A percentile compares a stretch with the other conserved stretches of the same genome.
Conservation (phyloP, 1,140 invertebrate species). For the Zaprionus taronus region DNA sequence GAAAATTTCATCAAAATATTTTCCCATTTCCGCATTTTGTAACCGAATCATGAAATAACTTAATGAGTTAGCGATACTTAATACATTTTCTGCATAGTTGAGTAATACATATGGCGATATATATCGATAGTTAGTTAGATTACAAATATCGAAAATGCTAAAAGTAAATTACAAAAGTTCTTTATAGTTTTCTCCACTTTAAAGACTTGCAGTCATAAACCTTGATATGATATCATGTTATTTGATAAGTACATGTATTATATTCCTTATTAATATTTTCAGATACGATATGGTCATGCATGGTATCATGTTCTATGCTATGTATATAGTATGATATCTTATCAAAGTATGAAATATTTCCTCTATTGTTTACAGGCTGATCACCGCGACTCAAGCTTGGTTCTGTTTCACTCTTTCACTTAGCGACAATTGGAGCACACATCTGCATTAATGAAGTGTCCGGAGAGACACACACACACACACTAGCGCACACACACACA, state of each 20-base stretch:
- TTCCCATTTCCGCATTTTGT: too few species aligned
- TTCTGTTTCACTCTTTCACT: constrained; percentile 51
- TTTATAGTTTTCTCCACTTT: background rate
- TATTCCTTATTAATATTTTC: too few species aligned
- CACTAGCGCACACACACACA: constrained; percentile 19
- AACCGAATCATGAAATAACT: too few species aligned
- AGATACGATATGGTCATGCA: too few species aligned
- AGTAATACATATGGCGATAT: too few species aligned
- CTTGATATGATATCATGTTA: too few species aligned
- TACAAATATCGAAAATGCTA: background rate
- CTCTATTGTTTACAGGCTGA: background rate
- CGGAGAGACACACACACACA: constrained; percentile 42
- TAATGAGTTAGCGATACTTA: too few species aligned
- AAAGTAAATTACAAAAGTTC: background rate
- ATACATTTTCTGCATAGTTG: too few species aligned
- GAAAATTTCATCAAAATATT: too few species aligned
- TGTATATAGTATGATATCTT: background rate
- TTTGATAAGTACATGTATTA: too few species aligned
- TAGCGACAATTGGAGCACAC: constrained; percentile 67
- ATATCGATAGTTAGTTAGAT: background rate
- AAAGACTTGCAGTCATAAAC: background rate
- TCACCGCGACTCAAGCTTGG: background rate
- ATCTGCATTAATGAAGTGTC: constrained; percentile 60
- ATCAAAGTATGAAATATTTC: too few species aligned
- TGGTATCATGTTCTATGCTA: too few species aligned